Evolutionary conservation across 2,797 vertebrate genomes (phyloP).

Genomic region (Sebastes wilsoni): DNA sequence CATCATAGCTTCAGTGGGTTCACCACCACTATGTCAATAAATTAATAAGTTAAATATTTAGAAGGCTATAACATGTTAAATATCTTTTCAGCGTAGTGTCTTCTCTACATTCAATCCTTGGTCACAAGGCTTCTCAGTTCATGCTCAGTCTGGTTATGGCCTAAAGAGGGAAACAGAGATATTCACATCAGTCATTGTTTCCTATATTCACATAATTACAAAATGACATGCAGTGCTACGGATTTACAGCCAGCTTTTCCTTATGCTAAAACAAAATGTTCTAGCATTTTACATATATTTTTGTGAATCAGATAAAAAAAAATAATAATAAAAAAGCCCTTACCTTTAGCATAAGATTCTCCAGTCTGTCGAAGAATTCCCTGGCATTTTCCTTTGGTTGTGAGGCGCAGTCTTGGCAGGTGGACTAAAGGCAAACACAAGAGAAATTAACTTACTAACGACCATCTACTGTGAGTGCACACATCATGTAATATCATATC

Average conservation of each 20-base stretch:
- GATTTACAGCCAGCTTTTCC: background rate
- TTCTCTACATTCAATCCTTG: slow-evolving; percentile 43
- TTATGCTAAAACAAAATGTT: background rate
- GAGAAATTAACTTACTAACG: background rate
- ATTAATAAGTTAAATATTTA: slow-evolving; percentile 78
- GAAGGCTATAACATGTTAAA: slow-evolving; percentile 30
- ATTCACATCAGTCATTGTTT: background rate
- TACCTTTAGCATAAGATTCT: slow-evolving; percentile 74
- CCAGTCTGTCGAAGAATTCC: slow-evolving; percentile 66
- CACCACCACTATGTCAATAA: slow-evolving; percentile 42
- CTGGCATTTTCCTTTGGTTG: slow-evolving; percentile 32
- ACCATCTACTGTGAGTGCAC: background rate
- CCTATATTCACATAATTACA: background rate
- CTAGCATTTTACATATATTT: background rate
- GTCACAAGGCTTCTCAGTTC: slow-evolving; percentile 15
- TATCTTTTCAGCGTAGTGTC: slow-evolving; percentile 75
- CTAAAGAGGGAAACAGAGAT: slow-evolving; percentile 34
- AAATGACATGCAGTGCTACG: background rate
- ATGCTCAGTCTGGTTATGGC: slow-evolving; percentile 15
- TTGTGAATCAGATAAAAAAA: background rate
- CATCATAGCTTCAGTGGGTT: slow-evolving; percentile 29
- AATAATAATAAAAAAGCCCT: background rate
- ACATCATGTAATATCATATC: background rate
- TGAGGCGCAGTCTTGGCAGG: slow-evolving; percentile 54
- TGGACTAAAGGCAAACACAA: slow-evolving; percentile 44